Evolutionary conservation across 2,113 vertebrate genomes (phyloP).

Genomic region (Peromyscus californicus): DNA sequence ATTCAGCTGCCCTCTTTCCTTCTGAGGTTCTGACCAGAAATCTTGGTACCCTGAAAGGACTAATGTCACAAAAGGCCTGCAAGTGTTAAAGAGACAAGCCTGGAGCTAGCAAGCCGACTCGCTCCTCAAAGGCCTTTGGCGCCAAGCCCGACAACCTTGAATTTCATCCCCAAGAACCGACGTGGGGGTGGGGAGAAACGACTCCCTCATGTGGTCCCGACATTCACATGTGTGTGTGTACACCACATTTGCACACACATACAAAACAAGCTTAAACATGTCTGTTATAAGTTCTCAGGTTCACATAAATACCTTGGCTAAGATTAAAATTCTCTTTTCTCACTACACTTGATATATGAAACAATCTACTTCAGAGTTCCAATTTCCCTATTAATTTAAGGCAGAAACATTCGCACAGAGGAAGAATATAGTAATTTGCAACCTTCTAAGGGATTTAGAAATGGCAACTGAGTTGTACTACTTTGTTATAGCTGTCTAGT

Average conservation of each 20-base stretch:
- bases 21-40: not conserved
- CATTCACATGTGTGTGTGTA: not conserved
- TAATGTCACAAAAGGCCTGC: not conserved
- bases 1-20: not conserved
- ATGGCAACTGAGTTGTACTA: not conserved
- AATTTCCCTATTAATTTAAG: slow-evolving; percentile 55
- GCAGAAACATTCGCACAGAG: slow-evolving; percentile 33
- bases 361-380: slow-evolving; percentile 9
- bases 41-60: not conserved
- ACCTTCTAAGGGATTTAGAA: slow-evolving; percentile 54
- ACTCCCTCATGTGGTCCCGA: not conserved
- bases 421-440: slow-evolving; percentile 40
- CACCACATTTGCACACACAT: not conserved
- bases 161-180: not conserved
- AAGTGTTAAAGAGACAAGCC: slow-evolving; percentile 1
- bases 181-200: not conserved
- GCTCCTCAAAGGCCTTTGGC: too few relatives aligned
- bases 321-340: slow-evolving; percentile 22
- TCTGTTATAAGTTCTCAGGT: slow-evolving; percentile 23
- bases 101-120: not conserved
- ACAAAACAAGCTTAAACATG: not conserved
- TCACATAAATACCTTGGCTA: not conserved
- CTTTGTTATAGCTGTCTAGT: not conserved
- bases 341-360: not conserved
- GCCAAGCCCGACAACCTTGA: not conserved